Percentiles rank a stretch among this genome's conserved stretches.
phyloP scores from a whole-genome alignment of 2,113 vertebrate species.

The Butorides virescens region DNA sequence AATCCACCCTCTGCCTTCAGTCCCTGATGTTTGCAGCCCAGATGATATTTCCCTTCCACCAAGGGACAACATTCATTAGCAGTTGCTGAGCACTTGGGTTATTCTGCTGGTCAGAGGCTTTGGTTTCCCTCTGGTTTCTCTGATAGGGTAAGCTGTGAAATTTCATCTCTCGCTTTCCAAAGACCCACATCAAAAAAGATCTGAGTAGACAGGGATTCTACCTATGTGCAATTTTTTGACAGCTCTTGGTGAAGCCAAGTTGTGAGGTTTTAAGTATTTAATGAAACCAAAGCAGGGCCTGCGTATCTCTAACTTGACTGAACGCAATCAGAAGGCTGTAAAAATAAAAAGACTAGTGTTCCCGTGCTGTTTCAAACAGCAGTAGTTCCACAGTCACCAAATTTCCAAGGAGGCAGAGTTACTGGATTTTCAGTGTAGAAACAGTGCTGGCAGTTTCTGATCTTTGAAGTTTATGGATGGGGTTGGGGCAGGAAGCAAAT shows the following conservation, averaged over 20 bases:
- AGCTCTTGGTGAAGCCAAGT: neutral
- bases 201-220: neutral
- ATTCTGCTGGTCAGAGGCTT: neutral
- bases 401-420: neutral
- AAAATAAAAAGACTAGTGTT: neutral
- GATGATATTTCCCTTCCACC: neutral
- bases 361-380: neutral
- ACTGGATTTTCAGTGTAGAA: neutral
- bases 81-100: fast-evolving
- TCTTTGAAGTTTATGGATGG: neutral
- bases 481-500: neutral
- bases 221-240: neutral
- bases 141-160: neutral
- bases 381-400: neutral
- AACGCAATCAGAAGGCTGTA: neutral
- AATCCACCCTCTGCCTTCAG: neutral
- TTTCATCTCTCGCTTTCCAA: neutral
- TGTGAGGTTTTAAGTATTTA: neutral
- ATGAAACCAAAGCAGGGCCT: neutral
- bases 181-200: neutral
- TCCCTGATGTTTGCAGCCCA: neutral
- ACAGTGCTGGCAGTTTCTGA: neutral
- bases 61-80: neutral
- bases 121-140: neutral
- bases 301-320: neutral